Base-by-base conservation (phyloP, 2,797 vertebrate species). In the Manis crassicaudata region DNA sequence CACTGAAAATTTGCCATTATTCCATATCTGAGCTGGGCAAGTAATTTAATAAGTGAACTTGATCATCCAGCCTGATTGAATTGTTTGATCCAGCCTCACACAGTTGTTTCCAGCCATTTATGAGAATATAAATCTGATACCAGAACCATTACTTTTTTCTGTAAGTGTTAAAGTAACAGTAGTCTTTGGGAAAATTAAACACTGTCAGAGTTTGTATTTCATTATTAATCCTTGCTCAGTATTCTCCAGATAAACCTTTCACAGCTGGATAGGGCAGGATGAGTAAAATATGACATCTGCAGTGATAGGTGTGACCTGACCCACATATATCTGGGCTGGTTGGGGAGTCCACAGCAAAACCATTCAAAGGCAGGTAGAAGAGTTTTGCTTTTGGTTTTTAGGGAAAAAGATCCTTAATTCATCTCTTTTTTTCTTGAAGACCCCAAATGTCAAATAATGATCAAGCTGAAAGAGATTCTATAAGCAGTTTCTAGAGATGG, bases 131-230 rank as follows among this genome's bases (percentile, higher is more conserved):
- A 90, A 62, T 83, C 80, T 91, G 56, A 83, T 65, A 68, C 75
- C 27, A 92, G 32, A 23, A 12, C 68, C 70, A 40, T 29, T 9
- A 21, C 81, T 80, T n/a, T 81, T 94, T 82, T 56, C 56, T 52
- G 7, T 12, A 90, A 32, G 16, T 88, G 37, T 81, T 83, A 92
- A 89, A 92, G 87, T 81, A 94, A 65, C 80, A 60, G 40, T 88
- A 84, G 70, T 37, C 52, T 96, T 92, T 62, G 50, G 58, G 56
- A 88, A 95, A 92, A 60, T 52, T 77, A 81, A 95, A 60, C 65
- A 18, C 27, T 14, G 5, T 73, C 35, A 35, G 32, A 93, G 37
- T 80, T 93, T 73, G 29, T 62, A 16, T 92, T 88, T 93, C 60
- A 80, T 60, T 86, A 85, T 72, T 67, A 82, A 80, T 87, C 25